Percentiles rank a stretch among this genome's conserved stretches.
Conservation (phyloP, 1,140 invertebrate species). For the Solenopsis fugax region DNA sequence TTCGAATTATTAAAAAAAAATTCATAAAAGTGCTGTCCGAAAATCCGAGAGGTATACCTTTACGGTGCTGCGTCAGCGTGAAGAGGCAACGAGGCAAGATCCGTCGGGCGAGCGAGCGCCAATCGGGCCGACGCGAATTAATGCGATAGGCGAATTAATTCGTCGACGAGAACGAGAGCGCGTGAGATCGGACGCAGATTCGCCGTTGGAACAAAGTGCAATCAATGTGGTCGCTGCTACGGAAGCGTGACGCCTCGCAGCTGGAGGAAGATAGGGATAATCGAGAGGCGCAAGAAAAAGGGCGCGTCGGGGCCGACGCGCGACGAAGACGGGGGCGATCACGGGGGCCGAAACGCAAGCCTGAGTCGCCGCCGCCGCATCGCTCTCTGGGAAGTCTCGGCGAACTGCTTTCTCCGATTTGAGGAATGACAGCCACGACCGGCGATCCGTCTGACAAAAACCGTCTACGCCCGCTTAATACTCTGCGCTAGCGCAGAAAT, state of each 20-base stretch:
- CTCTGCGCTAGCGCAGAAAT: constrained; percentile 43
- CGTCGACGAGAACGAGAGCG: background rate
- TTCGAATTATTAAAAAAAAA: background rate
- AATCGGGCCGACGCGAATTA: background rate
- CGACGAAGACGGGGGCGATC: constrained; percentile 31
- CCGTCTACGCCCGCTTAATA: constrained; percentile 42
- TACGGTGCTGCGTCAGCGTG: background rate
- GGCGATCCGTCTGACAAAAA: constrained; percentile 51
- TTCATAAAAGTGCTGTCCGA: background rate
- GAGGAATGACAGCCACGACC: constrained; percentile 50
- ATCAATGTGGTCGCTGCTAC: constrained; percentile 20
- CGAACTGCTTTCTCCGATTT: constrained; percentile 42
- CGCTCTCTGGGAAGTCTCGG: constrained; percentile 51
- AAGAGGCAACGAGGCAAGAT: background rate
- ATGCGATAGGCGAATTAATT: constrained; percentile 18
- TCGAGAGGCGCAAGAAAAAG: constrained; percentile 2
- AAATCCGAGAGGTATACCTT: background rate
- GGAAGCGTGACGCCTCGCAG: constrained; percentile 45
- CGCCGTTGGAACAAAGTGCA: constrained; percentile 38
- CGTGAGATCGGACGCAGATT: constrained; percentile 28
- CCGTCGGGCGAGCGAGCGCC: background rate
- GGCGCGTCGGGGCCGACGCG: constrained; percentile 5
- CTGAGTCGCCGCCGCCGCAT: background rate
- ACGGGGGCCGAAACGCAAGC: constrained; percentile 5
- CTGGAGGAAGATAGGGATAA: constrained; percentile 11